Base-by-base conservation (phyloP, 2,113 vertebrate species). In the Rissa tridactyla region DNA sequence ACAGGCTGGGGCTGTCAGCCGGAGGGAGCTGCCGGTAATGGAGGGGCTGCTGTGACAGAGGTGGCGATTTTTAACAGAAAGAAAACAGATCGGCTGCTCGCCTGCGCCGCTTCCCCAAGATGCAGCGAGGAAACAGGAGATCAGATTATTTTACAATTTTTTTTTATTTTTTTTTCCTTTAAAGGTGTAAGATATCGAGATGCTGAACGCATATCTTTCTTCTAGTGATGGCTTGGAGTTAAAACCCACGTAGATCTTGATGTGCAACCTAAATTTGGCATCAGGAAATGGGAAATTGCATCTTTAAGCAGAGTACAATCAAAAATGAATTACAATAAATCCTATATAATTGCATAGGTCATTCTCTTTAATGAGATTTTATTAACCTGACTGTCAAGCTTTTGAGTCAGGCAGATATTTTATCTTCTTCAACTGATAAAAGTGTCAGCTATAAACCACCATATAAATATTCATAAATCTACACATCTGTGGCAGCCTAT, bases 301-400 rank as follows among this genome's bases (percentile, higher is more conserved):
- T 98, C 98, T 98, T 98, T 98, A 98, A 98, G 98, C 98, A 98
- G 98, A 98, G 97, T 98, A 98, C 98, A 98, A 98, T 98, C 98
- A 98, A 98, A 98, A 98, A 98, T 98, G 98, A 98, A 98, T 98
- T 98, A 99, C 99, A 99, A 99, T 99, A 99, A 99, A 99, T 99
- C 99, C 99, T 98, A 98, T 98, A 99, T 99, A 98, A 98, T 98
- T 98, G 98, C 98, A 98, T 98, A 98, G 98, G 99, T 99, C 99
- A 99, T 99, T 99, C 99, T 99, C 98, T 98, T 98, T 99, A 99
- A 99, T 99, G 99, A 99, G 99, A 99, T 99, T 99, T 99, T 99
- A 99, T 99, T 99, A 99, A 99, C 98, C 99, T 99, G 98, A 98
- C 98, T 98, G 98, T 98, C 98, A 98, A 97, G 98, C 98, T 98